Base-by-base conservation (phyloP, 37 sponge, comb jelly and placozoan species). In the Cliona cf. orientalis region DNA sequence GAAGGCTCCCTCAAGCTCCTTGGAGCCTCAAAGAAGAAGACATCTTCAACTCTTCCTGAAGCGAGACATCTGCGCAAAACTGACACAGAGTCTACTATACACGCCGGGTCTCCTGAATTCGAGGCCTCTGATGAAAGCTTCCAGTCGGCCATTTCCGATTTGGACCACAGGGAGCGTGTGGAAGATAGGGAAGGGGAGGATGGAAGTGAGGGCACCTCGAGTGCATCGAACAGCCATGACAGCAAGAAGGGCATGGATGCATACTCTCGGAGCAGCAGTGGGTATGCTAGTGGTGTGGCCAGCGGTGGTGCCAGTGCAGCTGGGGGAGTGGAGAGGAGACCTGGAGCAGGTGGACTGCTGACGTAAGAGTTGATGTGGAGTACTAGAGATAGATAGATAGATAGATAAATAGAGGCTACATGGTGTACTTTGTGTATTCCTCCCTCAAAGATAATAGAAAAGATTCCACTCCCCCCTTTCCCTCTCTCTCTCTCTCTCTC, bases 41-140 rank as follows among this genome's bases (percentile, higher is more conserved):
- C 63, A 7, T 23, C 63, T 62, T 28, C 63, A 7, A 11, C 26
- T 66, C 66, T 36, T 21, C 21, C 36, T 66, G 35, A 19, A 32
- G 7, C 2, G 32, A 17, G 32, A 3, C 28, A 2, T n/a, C 29
- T 19, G 23, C n/a, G 29, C 62, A 23, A 5, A 6, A 61, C n/a
- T 61, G 44, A 70, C 7, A 66, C 34, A 36, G 67, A 66, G 14
- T 19, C 55, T 19, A 49, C 55, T 49, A 11, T 19, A 49, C 17
- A 11, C 11, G 14, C n/a, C 33, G 26, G 39, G 28, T 23, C 41
- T 2, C 61, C 39, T 5, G 79, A 79, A 4, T 79, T 49, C 45
- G 46, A 44, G 2, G 64, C 64, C 5, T 82, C 82, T 5, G 82
- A 82, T 17, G 82, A 82, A 35, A 82, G 82, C 41, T 82, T 71